Evolutionary conservation across 2,888 invertebrate species (phyloP).

Genomic region (Tenthredo distinguenda): DNA sequence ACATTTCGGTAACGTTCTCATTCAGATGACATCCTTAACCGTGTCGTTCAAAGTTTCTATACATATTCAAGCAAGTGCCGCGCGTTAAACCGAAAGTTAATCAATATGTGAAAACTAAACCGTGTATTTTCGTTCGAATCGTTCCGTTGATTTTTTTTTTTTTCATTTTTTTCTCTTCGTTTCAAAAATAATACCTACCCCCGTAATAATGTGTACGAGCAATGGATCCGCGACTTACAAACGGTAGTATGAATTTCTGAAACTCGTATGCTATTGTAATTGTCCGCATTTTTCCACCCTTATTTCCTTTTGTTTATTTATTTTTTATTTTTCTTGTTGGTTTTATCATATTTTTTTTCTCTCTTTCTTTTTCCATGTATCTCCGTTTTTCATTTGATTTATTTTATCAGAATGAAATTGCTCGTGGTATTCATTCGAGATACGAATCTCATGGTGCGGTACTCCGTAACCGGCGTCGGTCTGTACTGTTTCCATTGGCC

Average conservation of each 20-base stretch:
- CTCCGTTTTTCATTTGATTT: background rate
- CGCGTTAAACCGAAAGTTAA: background rate
- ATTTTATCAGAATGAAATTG: constrained; percentile 26
- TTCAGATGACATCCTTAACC: background rate
- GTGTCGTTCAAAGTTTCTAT: background rate
- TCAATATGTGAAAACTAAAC: constrained; percentile 7
- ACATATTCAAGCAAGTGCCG: background rate
- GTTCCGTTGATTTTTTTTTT: background rate
- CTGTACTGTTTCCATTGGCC: constrained; percentile 56
- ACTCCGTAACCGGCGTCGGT: constrained; percentile 58
- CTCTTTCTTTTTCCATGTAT: background rate
- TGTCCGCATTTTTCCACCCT: background rate
- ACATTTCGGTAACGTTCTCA: background rate
- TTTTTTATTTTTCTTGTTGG: background rate
- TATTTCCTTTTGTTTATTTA: background rate
- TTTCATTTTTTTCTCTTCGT: background rate
- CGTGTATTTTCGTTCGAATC: background rate
- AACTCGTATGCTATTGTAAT: background rate
- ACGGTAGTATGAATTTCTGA: constrained; percentile 13
- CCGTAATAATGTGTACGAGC: background rate
- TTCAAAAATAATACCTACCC: background rate
- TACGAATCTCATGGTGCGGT: constrained; percentile 56
- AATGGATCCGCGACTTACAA: constrained; percentile 42
- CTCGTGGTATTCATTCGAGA: constrained; percentile 58
- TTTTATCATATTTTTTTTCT: background rate